Base-by-base conservation (phyloP, 2,888 invertebrate species). In the Ormia ochracea region DNA sequence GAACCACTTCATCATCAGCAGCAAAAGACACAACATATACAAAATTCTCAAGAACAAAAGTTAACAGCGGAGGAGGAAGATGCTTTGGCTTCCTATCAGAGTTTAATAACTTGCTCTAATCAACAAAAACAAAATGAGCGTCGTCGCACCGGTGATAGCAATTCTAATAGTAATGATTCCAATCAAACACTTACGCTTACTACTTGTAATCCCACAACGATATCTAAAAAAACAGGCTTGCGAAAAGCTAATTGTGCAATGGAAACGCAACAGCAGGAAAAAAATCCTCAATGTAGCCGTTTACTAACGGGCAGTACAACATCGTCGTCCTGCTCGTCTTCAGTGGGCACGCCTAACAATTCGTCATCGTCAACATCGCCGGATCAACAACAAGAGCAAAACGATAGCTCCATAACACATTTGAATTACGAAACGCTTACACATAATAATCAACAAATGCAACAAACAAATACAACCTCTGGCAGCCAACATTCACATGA, bases 211-310 rank as follows among this genome's bases (percentile, higher is more conserved):
- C 45, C 52, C 36, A 43, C 75, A 70, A 65, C 63, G 43, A 61
- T 76, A 19, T 26, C 56, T 82, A 85, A 84, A 82, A 86, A 85
- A 82, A 83, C 86, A 84, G 85, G 86, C 83, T 85, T 87, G 83
- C 87, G 87, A 84, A 88, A 86, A 83, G 87, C 85, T 81, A 87
- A 88, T 84, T 89, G 88, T 89, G 88, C 89, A 86, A 88, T 89
- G 85, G 86, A 86, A 79, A 86, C 84, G 68, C 83, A 82, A n/a
- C n/a, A n/a, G 41, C 73, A 73, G 56, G 78, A 56, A 41, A 59
- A 58, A 56, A 80, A 66, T 58, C 58, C 72, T 10, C 80, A 79
- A 26, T 79, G 76, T 45, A 54, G 45, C 63, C 73, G 65, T 65
- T 58, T 72, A 70, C 70, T 75, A 61, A 78, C 73, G 43, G 76